Evolutionary conservation across 2,113 vertebrate species (phyloP).

Genomic region (Albula goreensis): DNA sequence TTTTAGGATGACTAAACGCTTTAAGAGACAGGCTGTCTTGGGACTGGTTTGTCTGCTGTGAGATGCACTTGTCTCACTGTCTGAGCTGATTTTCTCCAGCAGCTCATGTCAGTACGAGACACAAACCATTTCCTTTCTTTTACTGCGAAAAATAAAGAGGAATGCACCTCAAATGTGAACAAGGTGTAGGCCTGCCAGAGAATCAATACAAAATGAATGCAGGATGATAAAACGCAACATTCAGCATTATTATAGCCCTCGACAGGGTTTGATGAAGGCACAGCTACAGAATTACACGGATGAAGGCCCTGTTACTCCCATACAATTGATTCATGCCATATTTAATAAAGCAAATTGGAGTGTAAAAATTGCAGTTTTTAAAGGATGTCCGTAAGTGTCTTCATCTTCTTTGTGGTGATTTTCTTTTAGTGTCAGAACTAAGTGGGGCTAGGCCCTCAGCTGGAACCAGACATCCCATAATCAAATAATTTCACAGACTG

Average conservation of each 20-base stretch:
- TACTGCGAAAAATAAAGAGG: neutral
- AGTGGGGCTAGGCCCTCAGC: slow-evolving; percentile 57
- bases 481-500: slow-evolving; percentile 75
- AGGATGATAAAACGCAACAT: neutral
- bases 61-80: slow-evolving; percentile 64
- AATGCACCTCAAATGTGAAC: neutral
- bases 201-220: neutral
- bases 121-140: slow-evolving; percentile 46
- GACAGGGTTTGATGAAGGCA: neutral
- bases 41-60: slow-evolving; percentile 61
- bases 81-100: slow-evolving; percentile 60
- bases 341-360: too few relatives aligned
- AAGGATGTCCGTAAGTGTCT: too few relatives aligned
- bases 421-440: slow-evolving; percentile 60
- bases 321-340: too few relatives aligned
- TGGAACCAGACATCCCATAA: slow-evolving; percentile 76
- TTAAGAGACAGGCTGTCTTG: slow-evolving; percentile 50
- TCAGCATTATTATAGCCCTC: neutral
- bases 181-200: neutral
- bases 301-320: neutral
- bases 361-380: too few relatives aligned
- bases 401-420: slow-evolving; percentile 48
- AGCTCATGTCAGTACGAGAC: slow-evolving; percentile 32
- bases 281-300: neutral
- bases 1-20: slow-evolving; percentile 74